A percentile compares a stretch with the other conserved stretches of the same genome.
Evolutionary conservation across 2,113 vertebrate species (phyloP).

Genomic region (Eidolon helvum): DNA sequence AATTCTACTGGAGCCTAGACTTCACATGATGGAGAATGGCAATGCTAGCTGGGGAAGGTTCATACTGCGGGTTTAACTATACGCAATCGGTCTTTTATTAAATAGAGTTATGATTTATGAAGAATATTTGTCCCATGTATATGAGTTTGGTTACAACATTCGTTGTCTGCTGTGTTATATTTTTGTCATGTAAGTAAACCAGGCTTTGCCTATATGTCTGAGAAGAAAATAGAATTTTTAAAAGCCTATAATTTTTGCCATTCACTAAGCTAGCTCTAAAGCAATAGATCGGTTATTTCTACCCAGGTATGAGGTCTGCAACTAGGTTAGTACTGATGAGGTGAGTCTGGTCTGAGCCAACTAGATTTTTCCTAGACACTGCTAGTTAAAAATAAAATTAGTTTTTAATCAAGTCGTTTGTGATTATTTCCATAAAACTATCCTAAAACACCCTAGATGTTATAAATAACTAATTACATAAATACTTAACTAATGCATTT

Average conservation of each 20-base stretch:
- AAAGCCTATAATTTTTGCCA: not conserved
- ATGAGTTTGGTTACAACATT: not conserved
- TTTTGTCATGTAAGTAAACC: not conserved
- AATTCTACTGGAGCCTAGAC: not conserved
- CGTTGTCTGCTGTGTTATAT: not conserved
- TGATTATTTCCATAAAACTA: not conserved
- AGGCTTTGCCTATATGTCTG: not conserved
- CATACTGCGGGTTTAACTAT: not conserved
- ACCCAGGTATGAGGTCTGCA: not conserved
- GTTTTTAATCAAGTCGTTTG: not conserved
- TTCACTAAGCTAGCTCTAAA: not conserved
- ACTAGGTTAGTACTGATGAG: not conserved
- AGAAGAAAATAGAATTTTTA: not conserved
- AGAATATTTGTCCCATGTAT: not conserved
- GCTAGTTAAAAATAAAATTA: not conserved
- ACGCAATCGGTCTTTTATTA: not conserved
- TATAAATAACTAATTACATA: constrained; percentile 59
- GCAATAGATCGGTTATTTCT: not conserved
- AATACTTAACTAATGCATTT: constrained; percentile 61
- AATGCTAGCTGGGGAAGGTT: not conserved
- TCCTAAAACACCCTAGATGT: not conserved
- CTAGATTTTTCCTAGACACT: not conserved
- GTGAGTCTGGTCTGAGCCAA: not conserved
- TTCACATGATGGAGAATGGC: not conserved
- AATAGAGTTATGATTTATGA: not conserved